These are phyloP conservation scores for Trichogramma dendrolimi DNA, from an alignment of 2,888 invertebrate genomes.

Conservation along the genomic window DNA sequence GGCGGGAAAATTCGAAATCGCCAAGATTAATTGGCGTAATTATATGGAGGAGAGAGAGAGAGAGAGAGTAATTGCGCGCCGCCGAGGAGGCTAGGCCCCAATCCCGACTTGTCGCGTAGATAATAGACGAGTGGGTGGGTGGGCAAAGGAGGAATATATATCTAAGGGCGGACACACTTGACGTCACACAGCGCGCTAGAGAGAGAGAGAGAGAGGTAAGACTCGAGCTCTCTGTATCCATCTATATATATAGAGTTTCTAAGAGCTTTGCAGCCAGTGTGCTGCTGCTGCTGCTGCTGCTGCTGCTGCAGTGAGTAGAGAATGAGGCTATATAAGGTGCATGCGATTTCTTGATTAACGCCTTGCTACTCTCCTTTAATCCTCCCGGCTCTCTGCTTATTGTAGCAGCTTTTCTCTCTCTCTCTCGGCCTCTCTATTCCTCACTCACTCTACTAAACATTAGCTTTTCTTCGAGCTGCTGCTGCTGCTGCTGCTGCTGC, in stretches of 20 bases:
- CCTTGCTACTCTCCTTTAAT: neutral
- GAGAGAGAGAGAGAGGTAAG: neutral
- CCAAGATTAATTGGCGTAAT: slow-evolving; percentile 20
- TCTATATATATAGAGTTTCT: too few species aligned
- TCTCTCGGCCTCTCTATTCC: neutral
- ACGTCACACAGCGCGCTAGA: slow-evolving; percentile 5
- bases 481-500: neutral
- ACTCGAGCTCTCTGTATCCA: neutral
- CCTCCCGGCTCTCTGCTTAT: slow-evolving; percentile 1
- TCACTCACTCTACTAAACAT: neutral
- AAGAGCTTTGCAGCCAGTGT: too few species aligned
- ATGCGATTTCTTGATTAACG: slow-evolving; percentile 21
- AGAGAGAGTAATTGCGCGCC: neutral
- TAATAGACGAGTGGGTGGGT: too few species aligned
- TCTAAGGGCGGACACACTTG: neutral
- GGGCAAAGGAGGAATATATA: too few species aligned
- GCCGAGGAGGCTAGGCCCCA: too few species aligned
- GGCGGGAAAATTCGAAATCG: neutral
- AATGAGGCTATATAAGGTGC: neutral
- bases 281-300: too few species aligned
- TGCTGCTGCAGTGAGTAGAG: too few species aligned
- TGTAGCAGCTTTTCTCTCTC: slow-evolving; percentile 2
- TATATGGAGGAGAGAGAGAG: slow-evolving; percentile 1
- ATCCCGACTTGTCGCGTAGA: too few species aligned
- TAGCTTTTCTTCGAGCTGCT: neutral